Conservation (phyloP, 2,113 vertebrate genomes). For the Amphiprion ocellaris region DNA sequence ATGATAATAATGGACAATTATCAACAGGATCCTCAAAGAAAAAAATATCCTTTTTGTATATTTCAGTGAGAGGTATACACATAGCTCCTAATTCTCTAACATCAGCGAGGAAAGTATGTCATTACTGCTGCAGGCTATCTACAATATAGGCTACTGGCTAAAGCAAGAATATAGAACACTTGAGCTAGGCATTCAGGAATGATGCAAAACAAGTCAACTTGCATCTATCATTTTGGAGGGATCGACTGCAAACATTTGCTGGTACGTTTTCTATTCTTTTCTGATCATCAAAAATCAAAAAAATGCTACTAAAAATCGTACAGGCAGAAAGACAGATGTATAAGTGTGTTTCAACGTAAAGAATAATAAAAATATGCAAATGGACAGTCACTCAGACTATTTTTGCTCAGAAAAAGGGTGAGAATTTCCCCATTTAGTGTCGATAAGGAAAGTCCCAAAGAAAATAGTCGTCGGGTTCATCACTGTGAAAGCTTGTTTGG, state of each 20-base stretch:
- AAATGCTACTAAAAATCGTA: constrained; percentile 60
- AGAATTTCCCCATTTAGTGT: background rate
- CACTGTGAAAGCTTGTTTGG: background rate
- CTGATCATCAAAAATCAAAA: constrained; percentile 37
- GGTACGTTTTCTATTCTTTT: constrained; percentile 21
- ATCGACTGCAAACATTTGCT: constrained; percentile 43
- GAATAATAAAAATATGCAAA: constrained; percentile 17
- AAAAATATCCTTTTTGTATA: constrained; percentile 1
- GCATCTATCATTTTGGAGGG: constrained; percentile 25
- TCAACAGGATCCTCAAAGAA: constrained; percentile 10
- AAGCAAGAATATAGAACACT: constrained; percentile 47
- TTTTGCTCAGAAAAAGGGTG: constrained; percentile 3
- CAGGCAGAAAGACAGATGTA: constrained; percentile 21
- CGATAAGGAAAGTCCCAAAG: constrained; percentile 3
- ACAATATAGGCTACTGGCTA: constrained; percentile 58
- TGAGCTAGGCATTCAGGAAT: constrained; percentile 33
- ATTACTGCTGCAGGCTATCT: constrained; percentile 51
- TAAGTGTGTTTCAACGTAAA: constrained; percentile 16
- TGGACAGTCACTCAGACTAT: constrained; percentile 10
- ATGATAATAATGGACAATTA: constrained; percentile 19
- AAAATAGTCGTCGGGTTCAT: constrained; percentile 10
- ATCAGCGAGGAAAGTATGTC: constrained; percentile 32
- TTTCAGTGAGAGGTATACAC: constrained; percentile 37
- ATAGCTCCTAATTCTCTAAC: constrained; percentile 37
- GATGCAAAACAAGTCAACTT: constrained; percentile 35